Conservation (phyloP, 2,888 invertebrate genomes). For the Diploptera punctata region DNA sequence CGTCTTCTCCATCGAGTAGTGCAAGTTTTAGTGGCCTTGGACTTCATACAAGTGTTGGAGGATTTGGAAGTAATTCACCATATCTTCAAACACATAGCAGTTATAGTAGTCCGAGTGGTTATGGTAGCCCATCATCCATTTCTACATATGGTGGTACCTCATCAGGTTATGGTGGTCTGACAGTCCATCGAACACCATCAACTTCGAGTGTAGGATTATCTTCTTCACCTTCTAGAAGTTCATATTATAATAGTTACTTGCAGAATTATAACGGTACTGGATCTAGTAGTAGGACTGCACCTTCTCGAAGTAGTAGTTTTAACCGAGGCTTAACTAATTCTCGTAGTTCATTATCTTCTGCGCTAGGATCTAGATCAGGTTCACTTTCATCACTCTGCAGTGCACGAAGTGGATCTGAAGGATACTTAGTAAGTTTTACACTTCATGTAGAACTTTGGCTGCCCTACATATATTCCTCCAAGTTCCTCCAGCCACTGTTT, state of each 20-base stretch:
- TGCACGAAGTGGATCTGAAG: slow-evolving; percentile 65
- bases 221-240: slow-evolving; percentile 29
- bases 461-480: no score
- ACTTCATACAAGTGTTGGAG: neutral
- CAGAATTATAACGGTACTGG: slow-evolving; percentile 1
- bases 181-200: slow-evolving; percentile 64
- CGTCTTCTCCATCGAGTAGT: neutral
- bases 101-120: slow-evolving; percentile 27
- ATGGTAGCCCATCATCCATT: slow-evolving; percentile 43
- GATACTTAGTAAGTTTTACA: slow-evolving; percentile 89
- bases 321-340: slow-evolving; percentile 31
- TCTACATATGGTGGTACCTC: slow-evolving; percentile 66
- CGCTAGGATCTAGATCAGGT: slow-evolving; percentile 52
- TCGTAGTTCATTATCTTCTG: slow-evolving; percentile 36
- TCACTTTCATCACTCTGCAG: slow-evolving; percentile 39
- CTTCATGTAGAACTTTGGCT: no score
- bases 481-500: no score
- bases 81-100: neutral
- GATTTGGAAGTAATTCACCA: slow-evolving; percentile 14
- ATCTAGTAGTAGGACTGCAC: slow-evolving; percentile 21
- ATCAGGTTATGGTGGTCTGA: slow-evolving; percentile 72
- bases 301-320: slow-evolving; percentile 37
- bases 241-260: slow-evolving; percentile 34
- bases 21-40: slow-evolving; percentile 7
- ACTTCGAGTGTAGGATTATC: slow-evolving; percentile 33